These are phyloP conservation scores for Lymantria monacha DNA, from an alignment of 2,888 invertebrate genomes.

Conservation along the genomic window DNA sequence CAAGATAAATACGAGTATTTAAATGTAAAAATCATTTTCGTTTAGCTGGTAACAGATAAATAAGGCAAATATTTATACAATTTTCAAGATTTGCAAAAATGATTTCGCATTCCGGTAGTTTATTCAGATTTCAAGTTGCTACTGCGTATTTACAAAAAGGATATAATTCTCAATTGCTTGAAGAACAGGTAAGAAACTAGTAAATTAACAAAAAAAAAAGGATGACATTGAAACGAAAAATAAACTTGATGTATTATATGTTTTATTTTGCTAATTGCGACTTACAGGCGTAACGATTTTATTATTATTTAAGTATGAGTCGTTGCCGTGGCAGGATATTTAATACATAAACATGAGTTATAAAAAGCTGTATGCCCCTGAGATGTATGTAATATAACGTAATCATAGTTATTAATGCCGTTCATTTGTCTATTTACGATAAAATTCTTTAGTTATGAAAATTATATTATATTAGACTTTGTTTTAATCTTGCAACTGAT, in stretches of 20 bases:
- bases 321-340: conserved; percentile 11
- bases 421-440: conserved; percentile 17
- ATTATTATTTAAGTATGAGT: conserved; percentile 10
- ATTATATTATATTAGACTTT: background rate
- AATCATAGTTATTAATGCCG: conserved; percentile 22
- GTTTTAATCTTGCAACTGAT: no score
- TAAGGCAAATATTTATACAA: no score
- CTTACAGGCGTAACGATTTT: conserved; percentile 8
- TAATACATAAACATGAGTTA: conserved; percentile 28
- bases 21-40: no score
- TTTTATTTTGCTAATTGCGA: conserved; percentile 1
- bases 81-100: no score
- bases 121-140: no score
- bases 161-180: no score
- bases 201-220: background rate
- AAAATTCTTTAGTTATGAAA: conserved; percentile 1
- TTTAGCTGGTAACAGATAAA: no score
- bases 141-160: no score
- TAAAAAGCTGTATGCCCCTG: conserved; percentile 31
- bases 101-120: no score
- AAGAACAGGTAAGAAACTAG: no score
- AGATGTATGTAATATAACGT: conserved; percentile 26
- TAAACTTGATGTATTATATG: background rate
- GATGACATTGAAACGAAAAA: conserved; percentile 2
- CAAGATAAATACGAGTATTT: no score